phyloP scores from a whole-genome alignment of 2,113 vertebrate genomes.

The Archocentrus centrarchus region DNA sequence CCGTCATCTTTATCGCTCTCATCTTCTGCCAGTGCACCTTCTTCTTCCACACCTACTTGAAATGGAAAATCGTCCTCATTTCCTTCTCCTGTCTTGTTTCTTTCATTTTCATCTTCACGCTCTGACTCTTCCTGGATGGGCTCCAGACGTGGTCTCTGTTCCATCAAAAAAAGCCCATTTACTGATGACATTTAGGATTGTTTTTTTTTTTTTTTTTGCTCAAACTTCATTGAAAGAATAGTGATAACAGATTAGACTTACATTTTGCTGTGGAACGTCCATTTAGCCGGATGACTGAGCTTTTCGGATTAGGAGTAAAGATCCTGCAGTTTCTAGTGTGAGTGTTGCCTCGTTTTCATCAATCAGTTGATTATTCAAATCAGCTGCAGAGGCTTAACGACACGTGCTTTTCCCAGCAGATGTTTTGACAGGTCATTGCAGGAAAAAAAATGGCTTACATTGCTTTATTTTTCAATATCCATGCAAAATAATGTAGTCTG shows the following conservation, averaged over 20 bases:
- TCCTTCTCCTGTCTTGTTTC: neutral
- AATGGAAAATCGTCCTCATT: neutral
- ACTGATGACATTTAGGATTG: neutral
- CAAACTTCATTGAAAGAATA: neutral
- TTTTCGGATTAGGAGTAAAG: neutral
- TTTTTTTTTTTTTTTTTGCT: neutral
- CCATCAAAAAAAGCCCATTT: neutral
- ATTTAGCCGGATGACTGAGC: conserved; percentile 18
- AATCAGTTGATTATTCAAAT: conserved; percentile 39
- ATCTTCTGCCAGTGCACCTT: neutral
- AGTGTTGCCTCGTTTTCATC: neutral
- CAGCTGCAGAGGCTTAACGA: conserved; percentile 50
- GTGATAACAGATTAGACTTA: conserved; percentile 18
- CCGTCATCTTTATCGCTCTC: conserved; percentile 28
- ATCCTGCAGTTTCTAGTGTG: neutral
- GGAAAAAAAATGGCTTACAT: neutral
- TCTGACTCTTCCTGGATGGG: conserved; percentile 64
- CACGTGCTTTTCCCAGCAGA: neutral
- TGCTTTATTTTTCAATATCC: neutral
- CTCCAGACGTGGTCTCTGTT: conserved; percentile 32
- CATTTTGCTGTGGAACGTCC: conserved; percentile 14
- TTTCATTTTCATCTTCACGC: conserved; percentile 21
- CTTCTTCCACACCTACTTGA: neutral
- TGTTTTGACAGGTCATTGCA: neutral
- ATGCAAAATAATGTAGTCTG: neutral